Evolutionary conservation across 2,888 invertebrate species (phyloP), one percentile per base, ranked within the genome.

Genomic region (Lysandra bellargus): DNA sequence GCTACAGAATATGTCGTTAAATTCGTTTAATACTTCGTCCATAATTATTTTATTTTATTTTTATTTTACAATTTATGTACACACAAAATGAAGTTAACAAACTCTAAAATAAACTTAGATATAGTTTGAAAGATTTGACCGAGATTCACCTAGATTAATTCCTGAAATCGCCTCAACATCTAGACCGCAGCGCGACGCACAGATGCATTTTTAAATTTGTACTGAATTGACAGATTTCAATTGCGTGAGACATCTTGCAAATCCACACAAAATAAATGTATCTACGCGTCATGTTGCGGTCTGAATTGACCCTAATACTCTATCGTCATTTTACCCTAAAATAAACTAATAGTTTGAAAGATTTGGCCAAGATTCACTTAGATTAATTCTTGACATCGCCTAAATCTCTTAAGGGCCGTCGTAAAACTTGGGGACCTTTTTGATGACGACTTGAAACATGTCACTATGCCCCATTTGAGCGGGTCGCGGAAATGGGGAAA

Each of bases 341-440:
- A 64, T 30, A 64, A 12, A 7, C 7, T 30, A 7, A 33, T 69
- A 69, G 69, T 61, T 61, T 61, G 61, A 61, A 30, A 61, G 61
- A 61, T 69, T 69, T 69, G 12, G 1, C 33, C 69, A 33, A 33
- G 14, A 69, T 12, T 69, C 69, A 69, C 69, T 69, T 33, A 69
- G 33, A 69, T 69, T 69, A 69, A 69, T 69, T 69, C 69, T 4
- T 64, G 64, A 64, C 64, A 9, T 69, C 33, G 33, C 69, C 33
- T 69, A 69, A 69, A 69, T 37, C 69, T 69, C 69, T 69, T 69
- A 69, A 17, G 30, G 64, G 64, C 69, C 33, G 33, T 17, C 64
- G 33, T 69, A 69, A 69, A 69, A 69, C 69, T 69, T 69, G 17
- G 33, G 33, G 69, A 33, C 69, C 69, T 37, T 69, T 69, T 69